Conservation (phyloP, 2,888 invertebrate species). For the Alloplasta piceator region DNA sequence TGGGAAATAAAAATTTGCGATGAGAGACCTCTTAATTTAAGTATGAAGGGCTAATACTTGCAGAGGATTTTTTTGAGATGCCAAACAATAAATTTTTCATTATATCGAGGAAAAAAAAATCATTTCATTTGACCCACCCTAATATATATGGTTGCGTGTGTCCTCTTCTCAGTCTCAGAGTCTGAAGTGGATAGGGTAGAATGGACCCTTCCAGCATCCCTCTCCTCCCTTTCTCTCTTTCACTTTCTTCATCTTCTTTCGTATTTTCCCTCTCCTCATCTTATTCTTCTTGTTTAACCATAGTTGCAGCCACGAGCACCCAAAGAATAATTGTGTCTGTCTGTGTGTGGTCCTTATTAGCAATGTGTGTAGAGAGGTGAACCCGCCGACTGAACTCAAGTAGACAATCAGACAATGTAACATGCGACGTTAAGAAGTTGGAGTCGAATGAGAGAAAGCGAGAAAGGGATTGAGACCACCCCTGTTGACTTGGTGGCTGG, state of each 20-base stretch:
- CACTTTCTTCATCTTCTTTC: neutral
- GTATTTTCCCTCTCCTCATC: neutral
- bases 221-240: slow-evolving; percentile 24
- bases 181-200: slow-evolving; percentile 38
- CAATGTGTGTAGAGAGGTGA: slow-evolving; percentile 29
- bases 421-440: neutral
- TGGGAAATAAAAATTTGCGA: no score
- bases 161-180: slow-evolving; percentile 34
- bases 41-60: no score
- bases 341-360: slow-evolving; percentile 12
- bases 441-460: slow-evolving; percentile 38
- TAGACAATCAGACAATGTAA: slow-evolving; percentile 66
- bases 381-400: slow-evolving; percentile 34
- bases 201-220: slow-evolving; percentile 46
- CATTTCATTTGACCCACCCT: no score
- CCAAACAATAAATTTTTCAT: no score
- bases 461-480: slow-evolving; percentile 25
- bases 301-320: neutral
- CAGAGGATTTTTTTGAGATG: no score
- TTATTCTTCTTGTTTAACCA: neutral
- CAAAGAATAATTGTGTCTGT: slow-evolving; percentile 14
- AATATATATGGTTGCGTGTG: neutral
- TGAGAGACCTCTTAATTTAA: no score
- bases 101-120: no score
- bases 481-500: slow-evolving; percentile 39